A percentile compares a stretch with the other conserved stretches of the same genome.
Evolutionary conservation across 2,113 vertebrate genomes (phyloP).

Genomic region (Stercorarius parasiticus): DNA sequence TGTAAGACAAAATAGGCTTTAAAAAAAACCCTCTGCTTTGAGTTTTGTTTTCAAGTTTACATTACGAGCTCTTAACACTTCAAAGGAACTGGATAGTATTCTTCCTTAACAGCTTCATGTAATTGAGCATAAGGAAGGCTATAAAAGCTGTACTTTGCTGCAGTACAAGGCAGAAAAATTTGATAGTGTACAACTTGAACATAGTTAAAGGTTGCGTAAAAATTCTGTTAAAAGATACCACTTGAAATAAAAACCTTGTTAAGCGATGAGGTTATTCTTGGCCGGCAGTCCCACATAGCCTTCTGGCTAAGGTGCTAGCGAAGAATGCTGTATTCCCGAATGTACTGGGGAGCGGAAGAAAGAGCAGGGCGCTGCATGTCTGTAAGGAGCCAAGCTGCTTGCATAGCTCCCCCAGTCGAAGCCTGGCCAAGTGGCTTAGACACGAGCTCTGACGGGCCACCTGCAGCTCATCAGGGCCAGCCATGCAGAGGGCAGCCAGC

Average conservation of each 20-base stretch:
- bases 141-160: background rate
- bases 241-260: background rate
- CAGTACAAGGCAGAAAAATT: background rate
- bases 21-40: slow-evolving; percentile 4
- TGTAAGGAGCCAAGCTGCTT: background rate
- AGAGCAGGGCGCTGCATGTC: background rate
- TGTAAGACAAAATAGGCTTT: background rate
- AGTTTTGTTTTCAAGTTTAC: slow-evolving; percentile 36
- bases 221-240: slow-evolving; percentile 18
- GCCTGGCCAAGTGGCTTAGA: background rate
- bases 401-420: background rate
- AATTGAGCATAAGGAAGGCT: background rate
- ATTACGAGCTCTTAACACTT: slow-evolving; percentile 15
- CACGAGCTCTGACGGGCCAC: background rate
- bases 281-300: background rate
- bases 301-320: slow-evolving; percentile 40
- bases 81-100: background rate
- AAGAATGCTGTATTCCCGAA: background rate
- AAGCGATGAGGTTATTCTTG: slow-evolving; percentile 33
- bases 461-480: slow-evolving; percentile 26
- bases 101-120: background rate
- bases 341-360: background rate
- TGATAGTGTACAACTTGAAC: background rate
- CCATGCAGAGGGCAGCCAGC: background rate
- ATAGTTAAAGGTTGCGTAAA: slow-evolving; percentile 36